Percentiles rank a stretch among this genome's conserved stretches.
phyloP scores from a whole-genome alignment of 2,113 vertebrate species.

The Cardinalis cardinalis region DNA sequence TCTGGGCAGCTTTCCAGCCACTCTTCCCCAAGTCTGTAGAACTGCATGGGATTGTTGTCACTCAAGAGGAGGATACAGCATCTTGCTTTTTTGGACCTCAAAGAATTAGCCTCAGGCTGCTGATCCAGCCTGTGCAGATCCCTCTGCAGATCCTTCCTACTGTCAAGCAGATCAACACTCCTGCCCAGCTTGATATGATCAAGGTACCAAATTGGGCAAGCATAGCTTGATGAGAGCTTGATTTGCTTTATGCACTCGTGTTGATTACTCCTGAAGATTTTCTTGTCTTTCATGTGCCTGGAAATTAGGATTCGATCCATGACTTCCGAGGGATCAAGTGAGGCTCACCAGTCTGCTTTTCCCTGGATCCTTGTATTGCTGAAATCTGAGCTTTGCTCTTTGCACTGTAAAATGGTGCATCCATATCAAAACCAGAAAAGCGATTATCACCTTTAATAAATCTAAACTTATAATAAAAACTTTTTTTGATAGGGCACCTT shows the following conservation, averaged over 20 bases:
- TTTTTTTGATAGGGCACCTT: conserved; percentile 8
- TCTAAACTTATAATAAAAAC: background rate
- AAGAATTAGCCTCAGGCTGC: background rate
- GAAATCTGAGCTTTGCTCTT: background rate
- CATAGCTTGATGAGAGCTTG: background rate
- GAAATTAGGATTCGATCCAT: background rate
- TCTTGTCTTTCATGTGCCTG: background rate
- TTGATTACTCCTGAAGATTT: background rate
- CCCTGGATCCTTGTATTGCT: background rate
- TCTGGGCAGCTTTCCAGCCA: background rate
- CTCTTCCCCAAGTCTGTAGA: too few species aligned
- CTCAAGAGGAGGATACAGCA: background rate
- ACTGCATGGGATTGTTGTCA: background rate
- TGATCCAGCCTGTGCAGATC: background rate
- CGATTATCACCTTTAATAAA: background rate
- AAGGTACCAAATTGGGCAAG: background rate
- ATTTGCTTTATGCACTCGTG: background rate
- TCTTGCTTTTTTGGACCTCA: background rate
- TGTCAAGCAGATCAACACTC: background rate
- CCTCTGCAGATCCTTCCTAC: background rate
- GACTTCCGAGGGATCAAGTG: background rate
- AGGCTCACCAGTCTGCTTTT: background rate
- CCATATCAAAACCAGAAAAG: background rate
- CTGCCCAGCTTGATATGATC: background rate
- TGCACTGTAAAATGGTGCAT: background rate